Conservation (phyloP, 92 coral and sea anemone species). For the Siderastrea siderea region DNA sequence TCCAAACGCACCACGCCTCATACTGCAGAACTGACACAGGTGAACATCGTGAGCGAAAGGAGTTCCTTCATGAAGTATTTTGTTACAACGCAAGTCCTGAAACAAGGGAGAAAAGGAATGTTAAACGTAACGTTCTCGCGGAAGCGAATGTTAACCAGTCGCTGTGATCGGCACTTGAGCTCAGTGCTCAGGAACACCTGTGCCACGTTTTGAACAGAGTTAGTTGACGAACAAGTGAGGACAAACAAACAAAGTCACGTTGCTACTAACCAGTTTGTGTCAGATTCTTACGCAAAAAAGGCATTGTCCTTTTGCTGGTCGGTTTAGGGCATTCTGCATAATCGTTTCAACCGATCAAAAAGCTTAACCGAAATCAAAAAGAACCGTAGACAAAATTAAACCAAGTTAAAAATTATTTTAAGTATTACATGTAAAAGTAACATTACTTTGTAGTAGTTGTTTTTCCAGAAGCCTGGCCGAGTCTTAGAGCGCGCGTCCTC, state of each 20-base stretch:
- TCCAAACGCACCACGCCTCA: conserved; percentile 70
- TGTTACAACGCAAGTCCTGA: conserved; percentile 75
- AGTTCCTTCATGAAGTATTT: conserved; percentile 32
- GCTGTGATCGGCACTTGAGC: neutral
- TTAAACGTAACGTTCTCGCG: neutral
- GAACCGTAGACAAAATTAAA: neutral
- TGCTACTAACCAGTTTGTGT: too few species aligned
- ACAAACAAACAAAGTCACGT: too few species aligned
- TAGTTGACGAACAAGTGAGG: neutral
- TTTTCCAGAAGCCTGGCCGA: conserved; percentile 63
- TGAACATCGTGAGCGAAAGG: conserved; percentile 67
- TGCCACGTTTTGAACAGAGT: neutral
- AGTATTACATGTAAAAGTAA: neutral
- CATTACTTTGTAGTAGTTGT: conserved; percentile 75
- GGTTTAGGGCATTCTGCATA: too few species aligned
- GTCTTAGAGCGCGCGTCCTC: conserved; percentile 60
- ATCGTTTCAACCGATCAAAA: neutral
- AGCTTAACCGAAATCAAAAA: neutral
- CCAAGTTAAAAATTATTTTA: neutral
- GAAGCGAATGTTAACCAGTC: neutral
- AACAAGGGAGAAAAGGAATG: neutral
- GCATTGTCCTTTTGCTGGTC: too few species aligned
- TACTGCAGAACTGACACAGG: conserved; percentile 81
- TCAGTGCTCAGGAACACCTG: neutral
- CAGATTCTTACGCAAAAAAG: too few species aligned